Evolutionary conservation across 2,888 invertebrate species (phyloP), one percentile per base, ranked within the genome.

Genomic region (Sepiola atlantica): DNA sequence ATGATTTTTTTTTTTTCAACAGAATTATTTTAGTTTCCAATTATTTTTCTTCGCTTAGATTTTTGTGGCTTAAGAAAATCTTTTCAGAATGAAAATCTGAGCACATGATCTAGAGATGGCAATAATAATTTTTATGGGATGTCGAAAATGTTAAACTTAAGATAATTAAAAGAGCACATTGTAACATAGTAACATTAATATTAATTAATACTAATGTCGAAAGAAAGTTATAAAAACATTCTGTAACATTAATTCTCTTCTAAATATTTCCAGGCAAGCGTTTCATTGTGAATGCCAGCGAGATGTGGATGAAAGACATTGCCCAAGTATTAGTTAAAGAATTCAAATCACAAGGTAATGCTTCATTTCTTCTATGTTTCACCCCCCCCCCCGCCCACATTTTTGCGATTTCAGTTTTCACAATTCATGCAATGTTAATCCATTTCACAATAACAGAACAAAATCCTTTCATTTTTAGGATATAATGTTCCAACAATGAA

Each of bases 301-400:
- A 97, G 94, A 96, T 97, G 94, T 98, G 98, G 97, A 96, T 97
- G 96, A 97, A 97, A 94, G 98, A 98, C 93, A 97, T 98, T 94
- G 97, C 97, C 24, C 96, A 97, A 94, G 96, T 97, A 45, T 95
- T 98, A 77, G 96, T 97, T 28, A 97, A 97, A 95, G 98, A 98
- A 95, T 98, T 98, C 95, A 97, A 97, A 95, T 96, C 97, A 61
- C 97, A 97, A 96, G 97, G 98, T 96, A 95, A 93, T 94, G 35
- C 93, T 12, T n/a, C 45, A n/a, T 91, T 77, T 28, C 16, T 8
- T 92, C 24, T 45, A 24, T 54, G 12, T 21, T 28, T 28, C 10
- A 10, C 10, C 6, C 12, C 32, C 14, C 12, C 16, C 14, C 24
- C 24, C 35, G 0, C 35, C 16, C 21, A n/a, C 14, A 16, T 14